Conservation (phyloP, 2,113 vertebrate genomes). For the Pteropus alecto region DNA sequence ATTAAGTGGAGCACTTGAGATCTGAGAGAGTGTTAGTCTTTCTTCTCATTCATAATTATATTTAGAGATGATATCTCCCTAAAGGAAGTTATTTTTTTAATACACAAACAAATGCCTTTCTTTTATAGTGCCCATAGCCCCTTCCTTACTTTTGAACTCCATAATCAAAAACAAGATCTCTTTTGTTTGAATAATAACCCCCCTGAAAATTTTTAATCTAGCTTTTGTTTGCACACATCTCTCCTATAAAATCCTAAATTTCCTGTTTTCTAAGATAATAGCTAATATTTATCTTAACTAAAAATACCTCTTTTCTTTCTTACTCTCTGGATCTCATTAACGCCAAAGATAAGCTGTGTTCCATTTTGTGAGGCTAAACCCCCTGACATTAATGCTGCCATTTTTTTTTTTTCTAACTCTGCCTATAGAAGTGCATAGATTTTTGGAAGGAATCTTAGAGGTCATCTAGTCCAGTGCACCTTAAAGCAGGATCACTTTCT, state of each 20-base stretch:
- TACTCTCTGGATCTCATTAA: slow-evolving; percentile 3
- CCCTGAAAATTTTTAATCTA: not conserved
- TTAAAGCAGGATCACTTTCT: not conserved
- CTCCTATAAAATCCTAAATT: not conserved
- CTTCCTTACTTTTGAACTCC: not conserved
- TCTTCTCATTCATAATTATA: not conserved
- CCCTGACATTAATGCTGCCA: not conserved
- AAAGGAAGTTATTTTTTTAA: not conserved
- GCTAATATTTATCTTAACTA: not conserved
- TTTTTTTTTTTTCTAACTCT: not conserved
- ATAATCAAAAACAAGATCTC: not conserved
- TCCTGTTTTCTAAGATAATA: not conserved
- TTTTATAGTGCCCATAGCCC: not conserved
- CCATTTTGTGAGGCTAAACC: not conserved
- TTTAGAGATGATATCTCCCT: not conserved
- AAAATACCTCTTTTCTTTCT: slow-evolving; percentile 15
- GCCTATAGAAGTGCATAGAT: not conserved
- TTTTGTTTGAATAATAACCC: not conserved
- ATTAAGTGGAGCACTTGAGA: not conserved
- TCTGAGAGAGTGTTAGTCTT: not conserved
- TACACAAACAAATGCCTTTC: not conserved
- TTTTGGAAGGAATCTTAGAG: not conserved
- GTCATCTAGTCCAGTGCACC: not conserved
- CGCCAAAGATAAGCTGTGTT: not conserved
- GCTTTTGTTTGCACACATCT: not conserved